Percentiles rank a stretch among this genome's conserved stretches.
Conservation (phyloP, 2,888 invertebrate species). For the Dorcus parallelipipedus region DNA sequence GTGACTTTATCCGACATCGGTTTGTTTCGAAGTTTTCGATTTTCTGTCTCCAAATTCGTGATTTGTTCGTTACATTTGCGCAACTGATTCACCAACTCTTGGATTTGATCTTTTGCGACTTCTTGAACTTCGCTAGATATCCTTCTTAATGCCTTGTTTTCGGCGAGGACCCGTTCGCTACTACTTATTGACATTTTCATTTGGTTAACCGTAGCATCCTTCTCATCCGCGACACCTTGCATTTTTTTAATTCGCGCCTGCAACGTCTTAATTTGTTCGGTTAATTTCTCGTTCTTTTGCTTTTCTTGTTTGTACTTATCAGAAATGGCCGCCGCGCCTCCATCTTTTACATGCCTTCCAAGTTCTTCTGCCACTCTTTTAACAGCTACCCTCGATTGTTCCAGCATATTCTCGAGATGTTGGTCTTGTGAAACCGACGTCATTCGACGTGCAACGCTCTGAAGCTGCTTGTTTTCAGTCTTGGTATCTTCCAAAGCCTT, state of each 20-base stretch:
- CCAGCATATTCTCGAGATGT: conserved; percentile 37
- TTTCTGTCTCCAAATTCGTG: conserved; percentile 28
- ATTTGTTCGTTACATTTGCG: conserved; percentile 30
- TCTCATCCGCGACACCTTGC: conserved; percentile 30
- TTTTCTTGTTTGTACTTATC: conserved; percentile 1
- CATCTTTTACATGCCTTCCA: background rate
- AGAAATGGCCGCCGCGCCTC: background rate
- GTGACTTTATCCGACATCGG: background rate
- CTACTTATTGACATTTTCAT: conserved; percentile 20
- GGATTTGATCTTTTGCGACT: conserved; percentile 41
- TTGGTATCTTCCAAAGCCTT: conserved; percentile 24
- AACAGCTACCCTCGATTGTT: conserved; percentile 40
- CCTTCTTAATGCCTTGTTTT: conserved; percentile 40
- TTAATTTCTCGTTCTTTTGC: background rate
- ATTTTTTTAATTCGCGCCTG: conserved; percentile 17
- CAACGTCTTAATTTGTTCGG: background rate
- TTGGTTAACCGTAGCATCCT: conserved; percentile 30
- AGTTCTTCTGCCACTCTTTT: conserved; percentile 39
- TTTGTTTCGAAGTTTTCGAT: conserved; percentile 11
- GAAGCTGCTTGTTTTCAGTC: conserved; percentile 18
- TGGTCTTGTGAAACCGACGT: conserved; percentile 27
- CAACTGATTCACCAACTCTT: conserved; percentile 36
- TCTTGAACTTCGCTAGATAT: conserved; percentile 42
- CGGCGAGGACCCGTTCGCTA: conserved; percentile 24
- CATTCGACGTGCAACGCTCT: conserved; percentile 18